phyloP scores from a whole-genome alignment of 2,113 vertebrate genomes.

The Dipodomys merriami region DNA sequence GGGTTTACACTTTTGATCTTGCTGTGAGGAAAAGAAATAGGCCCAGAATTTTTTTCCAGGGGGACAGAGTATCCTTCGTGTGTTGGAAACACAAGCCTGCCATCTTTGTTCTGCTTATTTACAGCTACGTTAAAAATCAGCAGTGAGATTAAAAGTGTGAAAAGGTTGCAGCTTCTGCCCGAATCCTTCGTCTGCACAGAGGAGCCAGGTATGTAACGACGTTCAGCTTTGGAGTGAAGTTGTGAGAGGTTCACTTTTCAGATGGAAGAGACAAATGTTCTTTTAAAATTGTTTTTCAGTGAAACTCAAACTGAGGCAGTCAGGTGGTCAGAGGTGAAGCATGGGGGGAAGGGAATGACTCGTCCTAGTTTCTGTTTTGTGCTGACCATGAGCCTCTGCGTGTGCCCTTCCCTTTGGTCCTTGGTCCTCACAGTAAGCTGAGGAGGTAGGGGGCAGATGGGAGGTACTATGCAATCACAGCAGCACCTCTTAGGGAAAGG shows the following conservation, averaged over 20 bases:
- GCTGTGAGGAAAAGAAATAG: background rate
- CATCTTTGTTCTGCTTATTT: constrained; percentile 62
- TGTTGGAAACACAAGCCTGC: background rate
- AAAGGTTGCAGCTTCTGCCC: constrained; percentile 90
- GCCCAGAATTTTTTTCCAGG: background rate
- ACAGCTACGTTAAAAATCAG: constrained; percentile 91
- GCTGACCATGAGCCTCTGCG: background rate
- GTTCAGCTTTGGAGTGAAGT: constrained; percentile 17
- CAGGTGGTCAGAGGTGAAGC: background rate
- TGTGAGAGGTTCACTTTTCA: constrained; percentile 5
- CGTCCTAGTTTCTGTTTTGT: background rate
- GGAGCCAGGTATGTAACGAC: constrained; percentile 86
- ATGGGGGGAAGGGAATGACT: background rate
- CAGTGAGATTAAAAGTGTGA: constrained; percentile 84
- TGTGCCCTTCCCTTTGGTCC: background rate
- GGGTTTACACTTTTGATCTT: constrained; percentile 36
- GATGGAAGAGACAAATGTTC: background rate
- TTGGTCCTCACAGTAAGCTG: background rate
- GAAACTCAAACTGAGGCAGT: constrained; percentile 10
- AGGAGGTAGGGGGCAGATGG: no score
- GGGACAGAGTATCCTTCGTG: background rate
- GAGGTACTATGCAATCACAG: background rate
- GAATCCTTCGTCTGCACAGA: constrained; percentile 87
- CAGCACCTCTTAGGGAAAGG: background rate
- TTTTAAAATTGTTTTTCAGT: background rate